phyloP scores from a whole-genome alignment of 2,888 invertebrate species.

The Rhyacophila evoluta region DNA sequence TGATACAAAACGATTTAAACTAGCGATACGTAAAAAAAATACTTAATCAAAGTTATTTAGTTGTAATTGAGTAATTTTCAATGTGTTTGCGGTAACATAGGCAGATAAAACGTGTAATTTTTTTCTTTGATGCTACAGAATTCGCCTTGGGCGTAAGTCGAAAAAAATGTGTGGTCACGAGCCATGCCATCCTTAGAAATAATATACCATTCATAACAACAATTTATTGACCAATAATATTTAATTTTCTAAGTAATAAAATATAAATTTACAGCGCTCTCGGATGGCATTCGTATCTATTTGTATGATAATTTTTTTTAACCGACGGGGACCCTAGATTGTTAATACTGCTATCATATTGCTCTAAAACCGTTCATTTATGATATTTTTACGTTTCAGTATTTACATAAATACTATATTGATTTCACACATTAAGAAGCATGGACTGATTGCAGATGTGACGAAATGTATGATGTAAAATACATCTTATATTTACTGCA shows the following conservation, averaged over 20 bases:
- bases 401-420: slow-evolving; percentile 7
- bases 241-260: slow-evolving; percentile 52
- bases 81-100: slow-evolving; percentile 1
- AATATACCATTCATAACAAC: slow-evolving; percentile 42
- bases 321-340: slow-evolving; percentile 9
- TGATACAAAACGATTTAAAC: slow-evolving; percentile 9
- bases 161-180: slow-evolving; percentile 28
- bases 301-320: slow-evolving; percentile 48
- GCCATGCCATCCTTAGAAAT: slow-evolving; percentile 27
- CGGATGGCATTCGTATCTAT: slow-evolving; percentile 41
- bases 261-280: slow-evolving; percentile 49
- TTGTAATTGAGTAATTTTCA: slow-evolving; percentile 36
- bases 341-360: slow-evolving; percentile 11
- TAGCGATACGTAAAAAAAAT: neutral
- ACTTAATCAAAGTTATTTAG: slow-evolving; percentile 20
- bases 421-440: no score
- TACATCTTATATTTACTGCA: no score
- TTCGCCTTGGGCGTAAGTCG: neutral
- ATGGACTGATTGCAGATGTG: no score
- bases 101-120: neutral
- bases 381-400: neutral
- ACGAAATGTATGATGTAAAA: no score
- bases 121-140: neutral
- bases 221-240: slow-evolving; percentile 52
- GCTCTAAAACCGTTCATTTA: slow-evolving; percentile 11